Conservation (phyloP, 2,797 vertebrate genomes). For the Crocodylus rhombifer region DNA sequence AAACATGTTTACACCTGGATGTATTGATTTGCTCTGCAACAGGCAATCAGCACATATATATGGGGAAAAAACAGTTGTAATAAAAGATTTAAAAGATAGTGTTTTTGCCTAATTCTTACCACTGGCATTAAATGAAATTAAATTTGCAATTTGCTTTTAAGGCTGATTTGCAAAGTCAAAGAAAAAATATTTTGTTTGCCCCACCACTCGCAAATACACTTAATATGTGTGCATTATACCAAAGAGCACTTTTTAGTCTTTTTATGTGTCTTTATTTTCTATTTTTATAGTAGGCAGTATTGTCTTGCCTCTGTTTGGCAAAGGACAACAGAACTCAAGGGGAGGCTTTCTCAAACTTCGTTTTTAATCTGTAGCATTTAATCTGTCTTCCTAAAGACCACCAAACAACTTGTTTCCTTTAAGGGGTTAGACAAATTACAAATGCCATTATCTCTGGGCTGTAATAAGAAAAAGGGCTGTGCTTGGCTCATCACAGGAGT, state of each 20-base stretch:
- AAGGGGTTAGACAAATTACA: neutral
- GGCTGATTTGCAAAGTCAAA: neutral
- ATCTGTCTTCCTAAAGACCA: neutral
- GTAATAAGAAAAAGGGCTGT: rapidly evolving
- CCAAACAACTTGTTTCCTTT: too few species aligned
- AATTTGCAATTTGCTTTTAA: conserved; percentile 32
- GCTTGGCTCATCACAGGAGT: neutral
- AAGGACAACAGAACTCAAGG: neutral
- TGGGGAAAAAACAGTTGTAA: conserved; percentile 31
- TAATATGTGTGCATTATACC: neutral
- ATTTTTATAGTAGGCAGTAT: neutral
- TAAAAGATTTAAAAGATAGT: conserved; percentile 35
- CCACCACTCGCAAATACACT: neutral
- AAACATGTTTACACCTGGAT: conserved; percentile 47
- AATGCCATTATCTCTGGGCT: neutral
- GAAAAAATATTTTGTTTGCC: neutral
- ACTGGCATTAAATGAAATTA: neutral
- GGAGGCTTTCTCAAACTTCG: neutral
- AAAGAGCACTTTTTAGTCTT: neutral
- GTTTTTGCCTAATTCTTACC: conserved; percentile 48
- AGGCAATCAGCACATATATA: conserved; percentile 36
- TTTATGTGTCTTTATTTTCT: neutral
- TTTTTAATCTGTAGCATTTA: neutral
- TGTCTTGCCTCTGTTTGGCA: neutral
- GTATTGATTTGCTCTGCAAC: conserved; percentile 7